Percentiles rank a stretch among this genome's conserved stretches.
Evolutionary conservation across 2,113 vertebrate genomes (phyloP).

Genomic region (Corvus moneduloides): DNA sequence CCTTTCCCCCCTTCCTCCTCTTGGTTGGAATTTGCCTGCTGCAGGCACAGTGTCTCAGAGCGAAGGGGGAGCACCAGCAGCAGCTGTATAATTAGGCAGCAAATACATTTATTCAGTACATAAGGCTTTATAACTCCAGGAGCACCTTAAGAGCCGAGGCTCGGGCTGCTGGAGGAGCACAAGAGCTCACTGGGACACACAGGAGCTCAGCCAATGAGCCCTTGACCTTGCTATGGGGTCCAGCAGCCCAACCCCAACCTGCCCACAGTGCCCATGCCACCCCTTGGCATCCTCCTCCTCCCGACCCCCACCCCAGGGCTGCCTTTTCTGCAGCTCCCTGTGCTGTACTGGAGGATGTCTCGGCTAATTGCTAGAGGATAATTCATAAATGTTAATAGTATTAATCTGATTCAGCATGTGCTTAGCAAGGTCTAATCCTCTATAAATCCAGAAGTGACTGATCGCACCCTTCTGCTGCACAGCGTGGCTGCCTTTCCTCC

Average conservation of each 20-base stretch:
- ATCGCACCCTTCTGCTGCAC: background rate
- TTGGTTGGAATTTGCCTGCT: background rate
- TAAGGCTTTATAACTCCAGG: slow-evolving; percentile 12
- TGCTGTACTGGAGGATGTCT: background rate
- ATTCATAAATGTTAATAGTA: slow-evolving; percentile 36
- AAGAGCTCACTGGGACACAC: background rate
- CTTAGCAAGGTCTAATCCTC: slow-evolving; percentile 26
- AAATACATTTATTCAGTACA: slow-evolving; percentile 61
- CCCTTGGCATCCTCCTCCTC: background rate
- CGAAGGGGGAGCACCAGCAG: background rate
- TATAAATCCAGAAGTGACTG: background rate
- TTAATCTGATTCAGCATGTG: background rate
- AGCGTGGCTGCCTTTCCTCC: background rate
- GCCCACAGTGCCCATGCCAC: background rate
- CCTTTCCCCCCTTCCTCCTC: background rate
- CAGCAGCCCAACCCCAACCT: rapidly evolving
- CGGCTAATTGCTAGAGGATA: background rate
- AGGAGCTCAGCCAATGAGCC: background rate
- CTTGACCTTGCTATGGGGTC: background rate
- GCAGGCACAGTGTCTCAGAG: background rate
- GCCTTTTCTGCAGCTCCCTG: background rate
- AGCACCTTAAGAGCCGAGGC: slow-evolving; percentile 5
- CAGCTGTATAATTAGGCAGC: background rate
- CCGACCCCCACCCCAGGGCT: background rate
- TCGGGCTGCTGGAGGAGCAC: background rate